Base-by-base conservation (phyloP, 2,113 vertebrate species). In the Tyrannus savana region DNA sequence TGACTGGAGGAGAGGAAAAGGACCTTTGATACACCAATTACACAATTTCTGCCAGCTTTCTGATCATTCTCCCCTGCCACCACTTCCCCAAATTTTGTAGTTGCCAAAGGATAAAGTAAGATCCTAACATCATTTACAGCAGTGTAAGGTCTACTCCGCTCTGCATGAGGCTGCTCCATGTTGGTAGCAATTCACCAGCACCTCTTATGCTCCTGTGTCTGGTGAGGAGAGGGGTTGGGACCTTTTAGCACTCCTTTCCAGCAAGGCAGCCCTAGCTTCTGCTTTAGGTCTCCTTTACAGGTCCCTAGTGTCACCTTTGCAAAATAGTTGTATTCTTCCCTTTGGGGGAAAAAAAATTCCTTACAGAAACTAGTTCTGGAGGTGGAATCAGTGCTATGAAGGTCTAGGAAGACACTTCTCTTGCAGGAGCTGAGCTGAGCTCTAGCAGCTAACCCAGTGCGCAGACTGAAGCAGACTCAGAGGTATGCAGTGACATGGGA, bases 21-120 rank as follows among this genome's bases (percentile, higher is more conserved):
- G 72, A 81, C 77, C 83, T 96, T 93, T 67, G 79, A 83, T 93
- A 83, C 42, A 69, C 35, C 87, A 88, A 21, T 94, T 95, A 75
- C 60, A 93, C 52, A 71, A 37, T 64, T 80, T 72, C 53, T 96
- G 73, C 76, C 79, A 92, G 76, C 68, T 64, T 92, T 94, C 76
- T 81, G 49, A 87, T 82, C 58, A 33, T 42, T 73, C 17, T n/a
- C 41, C 18, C 37, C 37, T 73, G 46, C 81, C 87, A 76, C 50
- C 35, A 59, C 84, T 83, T 91, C 84, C 67, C 64, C 46, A 93
- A 35, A 75, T 82, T 90, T 76, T 39, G 74, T 49, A 79, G 30
- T n/a, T 85, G 62, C 59, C 67, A 12, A 12, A 74, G 68, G 91
- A 80, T 88, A 94, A 90, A 90, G 53, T 47, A 64, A 86, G 75